Percentiles rank a stretch among this genome's conserved stretches.
Conservation (phyloP, 2,888 invertebrate species). For the Muschampia plurimacula region DNA sequence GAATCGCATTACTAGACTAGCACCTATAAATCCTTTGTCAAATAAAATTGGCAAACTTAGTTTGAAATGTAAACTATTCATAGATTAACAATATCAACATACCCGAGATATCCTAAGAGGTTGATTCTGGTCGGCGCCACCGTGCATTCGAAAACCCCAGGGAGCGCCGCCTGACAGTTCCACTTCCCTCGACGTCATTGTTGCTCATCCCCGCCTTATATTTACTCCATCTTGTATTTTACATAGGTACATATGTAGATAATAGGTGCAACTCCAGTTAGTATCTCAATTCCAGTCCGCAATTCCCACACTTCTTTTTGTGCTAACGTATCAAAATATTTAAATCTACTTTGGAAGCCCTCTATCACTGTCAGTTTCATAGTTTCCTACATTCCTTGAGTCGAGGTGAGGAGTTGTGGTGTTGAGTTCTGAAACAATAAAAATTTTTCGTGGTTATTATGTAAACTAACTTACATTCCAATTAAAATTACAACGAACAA, state of each 20-base stretch:
- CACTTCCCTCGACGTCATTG: conserved; percentile 90
- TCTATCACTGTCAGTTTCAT: conserved; percentile 42
- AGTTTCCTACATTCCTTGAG: conserved; percentile 20
- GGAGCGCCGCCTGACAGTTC: conserved; percentile 93
- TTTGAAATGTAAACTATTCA: background rate
- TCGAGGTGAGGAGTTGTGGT: conserved; percentile 33
- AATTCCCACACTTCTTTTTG: conserved; percentile 3
- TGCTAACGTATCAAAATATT: conserved; percentile 25
- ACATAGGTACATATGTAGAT: conserved; percentile 21
- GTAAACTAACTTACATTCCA: too few species aligned
- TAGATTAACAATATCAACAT: conserved; percentile 65
- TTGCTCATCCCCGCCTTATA: conserved; percentile 53
- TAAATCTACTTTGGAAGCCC: conserved; percentile 60
- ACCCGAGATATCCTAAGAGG: conserved; percentile 93
- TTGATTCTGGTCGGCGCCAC: conserved; percentile 92
- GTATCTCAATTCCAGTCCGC: conserved; percentile 2
- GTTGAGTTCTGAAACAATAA: conserved; percentile 27
- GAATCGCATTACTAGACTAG: too few species aligned
- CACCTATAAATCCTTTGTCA: too few species aligned
- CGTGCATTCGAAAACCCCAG: conserved; percentile 96
- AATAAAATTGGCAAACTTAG: background rate
- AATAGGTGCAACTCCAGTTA: background rate
- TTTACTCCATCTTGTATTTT: conserved; percentile 40
- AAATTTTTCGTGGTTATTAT: too few species aligned
- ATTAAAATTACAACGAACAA: background rate